These are phyloP conservation scores for Urocitellus parryii DNA, from an alignment of 2,113 vertebrate species.

Conservation along the genomic window DNA sequence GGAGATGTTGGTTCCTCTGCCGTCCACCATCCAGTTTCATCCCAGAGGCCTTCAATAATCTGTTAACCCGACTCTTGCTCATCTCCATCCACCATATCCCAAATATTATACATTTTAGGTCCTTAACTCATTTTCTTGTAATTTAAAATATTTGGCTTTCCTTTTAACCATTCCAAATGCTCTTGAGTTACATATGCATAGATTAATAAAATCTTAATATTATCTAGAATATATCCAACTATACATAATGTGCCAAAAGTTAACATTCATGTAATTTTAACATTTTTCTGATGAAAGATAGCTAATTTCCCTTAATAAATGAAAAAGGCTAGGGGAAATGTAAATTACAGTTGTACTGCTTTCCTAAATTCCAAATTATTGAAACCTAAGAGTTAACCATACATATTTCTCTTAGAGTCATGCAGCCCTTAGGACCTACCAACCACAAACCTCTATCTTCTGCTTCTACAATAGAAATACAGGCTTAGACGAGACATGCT, in stretches of 20 bases:
- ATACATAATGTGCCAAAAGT: not conserved
- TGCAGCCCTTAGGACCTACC: not conserved
- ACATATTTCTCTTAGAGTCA: not conserved
- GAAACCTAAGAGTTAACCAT: not conserved
- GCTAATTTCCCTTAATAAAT: not conserved
- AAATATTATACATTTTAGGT: not conserved
- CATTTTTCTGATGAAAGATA: slow-evolving; percentile 25
- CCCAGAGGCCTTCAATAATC: not conserved
- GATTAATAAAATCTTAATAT: not conserved
- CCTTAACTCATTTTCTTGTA: not conserved
- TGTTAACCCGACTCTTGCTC: not conserved
- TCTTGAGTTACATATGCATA: not conserved
- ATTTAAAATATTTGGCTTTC: not conserved
- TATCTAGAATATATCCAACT: not conserved
- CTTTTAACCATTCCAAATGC: not conserved
- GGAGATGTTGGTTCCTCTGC: not conserved
- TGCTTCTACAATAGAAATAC: slow-evolving; percentile 9
- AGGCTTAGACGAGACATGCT: not conserved
- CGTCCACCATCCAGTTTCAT: not conserved
- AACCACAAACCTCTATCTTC: not conserved
- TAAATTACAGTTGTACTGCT: not conserved
- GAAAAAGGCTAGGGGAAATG: not conserved
- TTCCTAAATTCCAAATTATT: slow-evolving; percentile 43
- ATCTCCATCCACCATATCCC: not conserved
- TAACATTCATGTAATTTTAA: not conserved